These are phyloP conservation scores for Ceratina japonica DNA, from an alignment of 1,140 invertebrate genomes.

Conservation along the genomic window DNA sequence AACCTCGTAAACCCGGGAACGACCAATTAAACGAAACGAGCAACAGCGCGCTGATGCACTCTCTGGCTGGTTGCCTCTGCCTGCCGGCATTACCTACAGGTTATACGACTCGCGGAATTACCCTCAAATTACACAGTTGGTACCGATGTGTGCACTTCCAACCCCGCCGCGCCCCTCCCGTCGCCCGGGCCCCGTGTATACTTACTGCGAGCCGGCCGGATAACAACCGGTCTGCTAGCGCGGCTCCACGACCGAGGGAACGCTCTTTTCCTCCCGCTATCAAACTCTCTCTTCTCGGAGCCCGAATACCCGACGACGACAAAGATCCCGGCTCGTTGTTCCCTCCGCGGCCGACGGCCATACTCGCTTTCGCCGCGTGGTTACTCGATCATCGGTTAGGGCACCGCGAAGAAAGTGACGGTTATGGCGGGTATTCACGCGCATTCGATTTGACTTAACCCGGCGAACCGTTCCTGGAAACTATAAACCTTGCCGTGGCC, in stretches of 20 bases:
- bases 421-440: conserved; percentile 57
- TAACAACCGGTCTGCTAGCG: conserved; percentile 65
- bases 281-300: conserved; percentile 16
- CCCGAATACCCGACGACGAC: conserved; percentile 31
- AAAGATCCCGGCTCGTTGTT: neutral
- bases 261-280: conserved; percentile 50
- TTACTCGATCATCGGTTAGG: conserved; percentile 49
- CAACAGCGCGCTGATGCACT: conserved; percentile 69
- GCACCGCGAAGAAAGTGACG: conserved; percentile 56
- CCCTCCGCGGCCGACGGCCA: conserved; percentile 20
- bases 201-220: conserved; percentile 56
- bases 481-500: conserved; percentile 50
- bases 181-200: conserved; percentile 61
- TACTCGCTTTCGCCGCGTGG: conserved; percentile 38
- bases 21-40: conserved; percentile 76
- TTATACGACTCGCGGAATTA: conserved; percentile 74
- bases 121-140: conserved; percentile 74
- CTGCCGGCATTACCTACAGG: conserved; percentile 68
- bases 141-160: conserved; percentile 70
- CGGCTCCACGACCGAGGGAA: conserved; percentile 40
- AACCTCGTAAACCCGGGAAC: conserved; percentile 73
- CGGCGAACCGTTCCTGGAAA: conserved; percentile 47
- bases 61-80: conserved; percentile 64
- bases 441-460: conserved; percentile 56
- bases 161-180: conserved; percentile 25